Conservation (phyloP, 2,888 invertebrate genomes). For the Phengaris arion region DNA sequence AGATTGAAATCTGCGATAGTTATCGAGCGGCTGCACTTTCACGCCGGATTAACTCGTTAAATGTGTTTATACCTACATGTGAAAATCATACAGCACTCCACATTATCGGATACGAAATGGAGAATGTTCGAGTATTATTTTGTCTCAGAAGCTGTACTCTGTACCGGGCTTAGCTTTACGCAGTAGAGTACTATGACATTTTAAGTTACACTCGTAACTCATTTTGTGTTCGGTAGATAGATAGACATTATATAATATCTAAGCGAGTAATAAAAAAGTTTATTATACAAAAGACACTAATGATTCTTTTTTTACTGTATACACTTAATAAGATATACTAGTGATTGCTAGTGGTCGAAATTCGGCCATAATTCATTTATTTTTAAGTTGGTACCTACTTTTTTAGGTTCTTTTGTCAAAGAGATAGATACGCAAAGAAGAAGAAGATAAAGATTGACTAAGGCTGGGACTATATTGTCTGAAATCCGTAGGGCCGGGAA, state of each 20-base stretch:
- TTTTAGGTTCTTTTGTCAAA: too few relatives aligned
- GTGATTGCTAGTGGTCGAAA: too few relatives aligned
- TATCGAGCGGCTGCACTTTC: slow-evolving; percentile 30
- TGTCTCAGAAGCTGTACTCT: background rate
- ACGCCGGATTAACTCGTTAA: slow-evolving; percentile 33
- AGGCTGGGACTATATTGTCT: too few relatives aligned
- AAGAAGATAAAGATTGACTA: too few relatives aligned
- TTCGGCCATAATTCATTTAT: too few relatives aligned
- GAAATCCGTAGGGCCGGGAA: too few relatives aligned
- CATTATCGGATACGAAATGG: background rate
- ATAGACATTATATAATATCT: too few relatives aligned
- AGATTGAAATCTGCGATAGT: slow-evolving; percentile 31
- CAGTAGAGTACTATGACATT: background rate
- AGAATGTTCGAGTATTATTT: background rate
- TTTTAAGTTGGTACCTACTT: too few relatives aligned
- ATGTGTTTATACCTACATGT: slow-evolving; percentile 19
- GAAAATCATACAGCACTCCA: background rate
- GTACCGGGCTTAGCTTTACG: background rate
- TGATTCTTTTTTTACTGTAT: background rate
- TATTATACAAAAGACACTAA: background rate
- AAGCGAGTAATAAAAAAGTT: background rate
- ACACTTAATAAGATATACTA: background rate
- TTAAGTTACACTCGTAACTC: background rate
- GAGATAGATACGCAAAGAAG: too few relatives aligned
- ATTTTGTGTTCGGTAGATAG: too few relatives aligned